phyloP scores from a whole-genome alignment of 2,113 vertebrate species.

The Eulemur rufifrons region DNA sequence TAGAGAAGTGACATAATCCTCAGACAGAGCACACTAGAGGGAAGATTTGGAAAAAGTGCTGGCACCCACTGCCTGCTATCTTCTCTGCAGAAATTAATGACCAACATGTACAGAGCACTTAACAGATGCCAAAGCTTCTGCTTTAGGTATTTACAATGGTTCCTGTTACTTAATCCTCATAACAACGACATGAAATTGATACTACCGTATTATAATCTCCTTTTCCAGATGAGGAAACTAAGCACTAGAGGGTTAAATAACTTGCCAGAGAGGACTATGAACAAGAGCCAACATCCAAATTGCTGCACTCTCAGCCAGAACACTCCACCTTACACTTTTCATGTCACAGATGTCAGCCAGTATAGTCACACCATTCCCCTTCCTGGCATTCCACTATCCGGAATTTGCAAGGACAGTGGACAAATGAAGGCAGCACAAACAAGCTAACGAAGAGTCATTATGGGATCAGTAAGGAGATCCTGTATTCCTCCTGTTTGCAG shows the following conservation, averaged over 20 bases:
- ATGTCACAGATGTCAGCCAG: neutral
- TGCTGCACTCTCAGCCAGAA: neutral
- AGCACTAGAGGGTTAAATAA: neutral
- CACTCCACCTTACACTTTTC: neutral
- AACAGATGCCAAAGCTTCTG: neutral
- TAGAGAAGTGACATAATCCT: neutral
- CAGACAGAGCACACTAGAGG: neutral
- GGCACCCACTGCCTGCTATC: neutral
- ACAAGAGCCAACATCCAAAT: neutral
- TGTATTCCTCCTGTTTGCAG: neutral
- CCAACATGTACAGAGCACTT: neutral
- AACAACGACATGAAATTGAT: neutral
- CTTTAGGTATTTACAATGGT: neutral
- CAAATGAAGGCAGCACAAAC: neutral
- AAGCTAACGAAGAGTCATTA: neutral
- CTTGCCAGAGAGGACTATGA: neutral
- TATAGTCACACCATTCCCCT: neutral
- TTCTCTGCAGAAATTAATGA: neutral
- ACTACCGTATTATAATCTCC: neutral
- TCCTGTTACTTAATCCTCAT: neutral
- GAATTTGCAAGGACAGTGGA: neutral
- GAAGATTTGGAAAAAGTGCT: neutral
- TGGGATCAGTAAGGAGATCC: neutral
- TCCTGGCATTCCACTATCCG: neutral
- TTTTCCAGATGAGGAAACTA: neutral